These are phyloP conservation scores for Caligus rogercresseyi DNA, from an alignment of 1,140 invertebrate genomes.

Conservation along the genomic window DNA sequence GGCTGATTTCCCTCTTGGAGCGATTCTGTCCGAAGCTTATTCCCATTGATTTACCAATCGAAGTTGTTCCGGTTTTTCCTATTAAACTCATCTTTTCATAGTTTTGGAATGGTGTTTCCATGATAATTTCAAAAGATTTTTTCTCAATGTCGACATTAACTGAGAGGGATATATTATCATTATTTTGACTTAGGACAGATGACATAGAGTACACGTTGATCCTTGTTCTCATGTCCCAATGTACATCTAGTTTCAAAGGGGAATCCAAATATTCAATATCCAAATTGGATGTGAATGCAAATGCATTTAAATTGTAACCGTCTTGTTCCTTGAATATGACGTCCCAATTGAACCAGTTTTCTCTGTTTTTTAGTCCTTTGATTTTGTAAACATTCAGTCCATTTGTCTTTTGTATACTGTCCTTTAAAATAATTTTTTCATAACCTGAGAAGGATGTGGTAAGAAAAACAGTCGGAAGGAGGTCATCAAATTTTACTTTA, in stretches of 20 bases:
- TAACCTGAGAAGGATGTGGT: not conserved
- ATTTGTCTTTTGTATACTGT: not conserved
- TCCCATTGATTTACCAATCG: conserved; percentile 7
- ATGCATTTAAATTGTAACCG: not conserved
- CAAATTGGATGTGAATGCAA: not conserved
- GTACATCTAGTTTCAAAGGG: not conserved
- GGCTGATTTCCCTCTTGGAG: not conserved
- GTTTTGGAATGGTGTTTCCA: not conserved
- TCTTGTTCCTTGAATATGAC: not conserved
- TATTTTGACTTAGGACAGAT: not conserved
- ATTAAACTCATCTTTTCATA: not conserved
- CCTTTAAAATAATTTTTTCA: not conserved
- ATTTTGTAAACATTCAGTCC: not conserved
- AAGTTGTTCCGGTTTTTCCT: conserved; percentile 4
- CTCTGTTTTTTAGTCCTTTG: not conserved
- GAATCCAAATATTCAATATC: not conserved
- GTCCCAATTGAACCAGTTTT: not conserved
- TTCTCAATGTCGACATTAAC: not conserved
- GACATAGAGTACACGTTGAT: not conserved
- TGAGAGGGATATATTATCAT: not conserved
- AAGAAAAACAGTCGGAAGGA: not conserved
- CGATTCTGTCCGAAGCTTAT: conserved; percentile 2
- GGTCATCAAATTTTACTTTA: not conserved
- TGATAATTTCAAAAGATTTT: not conserved
- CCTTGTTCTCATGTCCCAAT: not conserved